phyloP scores from a whole-genome alignment of 1,140 invertebrate genomes.

The Drosophila trapezifrons region DNA sequence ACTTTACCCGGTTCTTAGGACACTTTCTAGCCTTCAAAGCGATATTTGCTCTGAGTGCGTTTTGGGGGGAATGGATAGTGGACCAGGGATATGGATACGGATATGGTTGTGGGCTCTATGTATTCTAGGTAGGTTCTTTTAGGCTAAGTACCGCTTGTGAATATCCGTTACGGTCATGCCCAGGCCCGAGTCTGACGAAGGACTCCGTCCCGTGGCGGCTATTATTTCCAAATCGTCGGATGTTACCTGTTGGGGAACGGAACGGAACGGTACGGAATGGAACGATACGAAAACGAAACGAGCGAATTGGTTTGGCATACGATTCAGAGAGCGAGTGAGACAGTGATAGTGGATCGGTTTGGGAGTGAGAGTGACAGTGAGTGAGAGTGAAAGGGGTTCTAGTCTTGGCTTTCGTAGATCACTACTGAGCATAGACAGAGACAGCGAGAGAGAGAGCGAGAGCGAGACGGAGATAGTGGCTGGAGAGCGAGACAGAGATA shows the following conservation, averaged over 20 bases:
- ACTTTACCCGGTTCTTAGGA: no score
- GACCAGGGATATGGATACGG: background rate
- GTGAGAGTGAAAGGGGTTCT: constrained; percentile 24
- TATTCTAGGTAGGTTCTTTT: background rate
- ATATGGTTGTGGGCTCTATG: constrained; percentile 5
- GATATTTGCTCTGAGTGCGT: background rate
- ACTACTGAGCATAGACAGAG: constrained; percentile 39
- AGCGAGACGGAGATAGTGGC: constrained; percentile 31
- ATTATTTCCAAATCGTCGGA: constrained; percentile 84
- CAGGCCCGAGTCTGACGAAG: constrained; percentile 80
- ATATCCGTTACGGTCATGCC: constrained; percentile 83
- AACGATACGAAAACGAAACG: constrained; percentile 56
- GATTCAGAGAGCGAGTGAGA: constrained; percentile 59
- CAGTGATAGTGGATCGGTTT: constrained; percentile 21
- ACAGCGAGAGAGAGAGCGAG: constrained; percentile 27
- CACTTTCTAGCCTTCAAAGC: background rate
- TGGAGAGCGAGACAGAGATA: constrained; percentile 27
- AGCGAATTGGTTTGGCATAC: constrained; percentile 61
- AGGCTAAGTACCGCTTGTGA: constrained; percentile 79
- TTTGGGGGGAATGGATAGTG: background rate
- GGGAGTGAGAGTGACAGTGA: constrained; percentile 26
- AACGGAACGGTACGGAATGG: constrained; percentile 64
- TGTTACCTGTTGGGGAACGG: constrained; percentile 78
- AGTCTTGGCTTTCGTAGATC: constrained; percentile 27
- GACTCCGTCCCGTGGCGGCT: constrained; percentile 82